These are phyloP conservation scores for Dryocosmus kuriphilus DNA, from an alignment of 2,888 invertebrate genomes.

Conservation along the genomic window DNA sequence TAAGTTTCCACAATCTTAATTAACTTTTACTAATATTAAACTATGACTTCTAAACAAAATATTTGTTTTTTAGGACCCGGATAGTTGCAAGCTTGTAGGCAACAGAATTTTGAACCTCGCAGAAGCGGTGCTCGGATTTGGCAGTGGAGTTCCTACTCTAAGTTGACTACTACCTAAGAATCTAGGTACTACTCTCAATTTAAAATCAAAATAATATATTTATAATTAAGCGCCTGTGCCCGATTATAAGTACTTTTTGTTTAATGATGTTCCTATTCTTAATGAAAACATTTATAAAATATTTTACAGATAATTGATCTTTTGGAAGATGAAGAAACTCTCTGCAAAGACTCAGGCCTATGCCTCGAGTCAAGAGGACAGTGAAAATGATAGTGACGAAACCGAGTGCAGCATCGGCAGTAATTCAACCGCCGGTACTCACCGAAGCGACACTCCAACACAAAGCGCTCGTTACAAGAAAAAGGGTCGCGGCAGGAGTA, in stretches of 20 bases:
- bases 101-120: constrained; percentile 67
- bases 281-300: background rate
- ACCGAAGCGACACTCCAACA: constrained; percentile 75
- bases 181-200: constrained; percentile 19
- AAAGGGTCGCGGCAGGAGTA: constrained; percentile 73
- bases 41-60: background rate
- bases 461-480: constrained; percentile 69
- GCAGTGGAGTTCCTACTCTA: constrained; percentile 64
- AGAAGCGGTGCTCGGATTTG: constrained; percentile 65
- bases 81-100: constrained; percentile 62
- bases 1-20: constrained; percentile 55
- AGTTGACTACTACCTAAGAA: constrained; percentile 38
- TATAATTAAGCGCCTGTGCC: background rate
- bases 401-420: constrained; percentile 76
- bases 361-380: constrained; percentile 75
- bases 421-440: constrained; percentile 75
- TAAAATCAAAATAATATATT: constrained; percentile 17
- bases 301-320: background rate
- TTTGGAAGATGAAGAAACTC: constrained; percentile 70
- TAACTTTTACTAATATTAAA: constrained; percentile 2
- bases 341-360: constrained; percentile 67
- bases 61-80: constrained; percentile 57
- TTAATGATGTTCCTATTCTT: too few species aligned
- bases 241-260: too few species aligned
- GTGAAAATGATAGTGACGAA: constrained; percentile 75